Evolutionary conservation across 2,888 invertebrate genomes (phyloP).

Genomic region (Prosopocoilus inquinatus): DNA sequence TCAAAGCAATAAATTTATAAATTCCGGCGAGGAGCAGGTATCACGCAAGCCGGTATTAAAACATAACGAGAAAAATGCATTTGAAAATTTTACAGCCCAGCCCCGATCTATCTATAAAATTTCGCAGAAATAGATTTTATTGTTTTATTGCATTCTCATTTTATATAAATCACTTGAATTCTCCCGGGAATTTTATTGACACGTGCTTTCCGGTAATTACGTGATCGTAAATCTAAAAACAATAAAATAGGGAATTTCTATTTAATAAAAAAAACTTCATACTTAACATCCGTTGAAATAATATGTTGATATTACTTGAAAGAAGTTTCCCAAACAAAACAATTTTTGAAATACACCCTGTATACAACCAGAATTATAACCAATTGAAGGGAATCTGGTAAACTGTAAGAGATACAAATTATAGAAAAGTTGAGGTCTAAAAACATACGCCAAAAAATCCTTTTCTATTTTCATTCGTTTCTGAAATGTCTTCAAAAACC

Average conservation of each 20-base stretch:
- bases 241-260: too few species aligned
- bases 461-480: too few species aligned
- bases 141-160: background rate
- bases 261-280: background rate
- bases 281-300: too few species aligned
- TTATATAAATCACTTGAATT: background rate
- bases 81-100: slow-evolving; percentile 9
- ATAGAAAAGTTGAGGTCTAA: too few species aligned
- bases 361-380: too few species aligned
- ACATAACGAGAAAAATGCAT: slow-evolving; percentile 1
- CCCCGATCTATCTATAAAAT: slow-evolving; percentile 10
- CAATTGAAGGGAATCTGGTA: too few species aligned
- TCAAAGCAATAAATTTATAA: slow-evolving; percentile 9
- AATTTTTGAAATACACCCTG: too few species aligned
- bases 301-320: too few species aligned
- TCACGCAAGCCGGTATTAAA: slow-evolving; percentile 11
- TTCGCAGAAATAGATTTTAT: slow-evolving; percentile 13
- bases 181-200: background rate
- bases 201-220: background rate
- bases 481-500: too few species aligned
- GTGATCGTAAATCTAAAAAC: background rate
- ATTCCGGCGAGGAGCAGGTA: slow-evolving; percentile 3
- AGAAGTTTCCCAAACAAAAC: too few species aligned
- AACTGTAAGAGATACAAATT: too few species aligned
- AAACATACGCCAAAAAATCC: too few species aligned